Base-by-base conservation (phyloP, 2,888 invertebrate genomes). In the Lasioglossum vierecki region DNA sequence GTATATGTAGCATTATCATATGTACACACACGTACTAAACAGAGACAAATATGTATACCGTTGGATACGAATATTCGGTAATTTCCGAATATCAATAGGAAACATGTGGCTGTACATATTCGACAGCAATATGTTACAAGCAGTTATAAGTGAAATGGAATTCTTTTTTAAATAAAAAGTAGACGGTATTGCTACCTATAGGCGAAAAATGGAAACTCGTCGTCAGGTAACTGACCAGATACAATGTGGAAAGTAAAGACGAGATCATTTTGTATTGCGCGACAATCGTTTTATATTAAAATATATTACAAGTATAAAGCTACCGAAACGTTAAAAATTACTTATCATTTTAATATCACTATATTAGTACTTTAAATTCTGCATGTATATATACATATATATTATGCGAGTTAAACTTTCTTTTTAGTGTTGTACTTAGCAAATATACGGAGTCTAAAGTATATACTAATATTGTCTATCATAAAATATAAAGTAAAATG, bases 381-480 rank as follows among this genome's bases (percentile, higher is more conserved):
- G 53, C 9, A n/a, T 44, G 44, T 13, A 44, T 44, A 44, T 44
- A 44, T 44, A 44, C 9, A 41, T 80, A 82, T 80, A 85, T 80
- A 73, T 80, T 85, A 86, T 44, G 2, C 30, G 60, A 57, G 2
- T 66, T 41, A 82, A 79, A 57, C 15, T 41, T 57, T 30, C 44
- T 30, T 49, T 15, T n/a, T n/a, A 26, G 18, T 53, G 6, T 53
- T 76, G 39, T 26, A 79, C 35, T 60, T 41, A 41, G n/a, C 63
- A 2, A 75, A 75, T 49, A 5, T 30, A 26, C 46, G 76, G 35
- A 66, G 18, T 18, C 18, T 66, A 66, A 9, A 68, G 22, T 68
- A 68, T 68, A 39, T 11, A 68, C 68, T 68, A 68, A 39, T 39
- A 35, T 68, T 11, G 22, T 22, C 8, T 15, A 30, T 18, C 22